phyloP scores from a whole-genome alignment of 2,888 invertebrate genomes.

The Lamproptera curius region DNA sequence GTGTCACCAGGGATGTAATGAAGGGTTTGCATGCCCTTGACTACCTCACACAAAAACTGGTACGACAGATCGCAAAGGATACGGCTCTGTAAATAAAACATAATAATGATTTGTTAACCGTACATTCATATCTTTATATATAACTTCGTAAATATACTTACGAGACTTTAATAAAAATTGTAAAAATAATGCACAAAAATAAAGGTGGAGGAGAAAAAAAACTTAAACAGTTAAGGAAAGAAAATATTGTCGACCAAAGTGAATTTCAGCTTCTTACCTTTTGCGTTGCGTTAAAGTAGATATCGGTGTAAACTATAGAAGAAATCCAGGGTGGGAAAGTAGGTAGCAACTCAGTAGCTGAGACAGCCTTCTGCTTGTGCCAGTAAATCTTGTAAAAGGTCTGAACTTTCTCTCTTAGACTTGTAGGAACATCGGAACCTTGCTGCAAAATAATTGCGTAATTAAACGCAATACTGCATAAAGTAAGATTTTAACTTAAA shows the following conservation, averaged over 20 bases:
- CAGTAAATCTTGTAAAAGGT: constrained; percentile 68
- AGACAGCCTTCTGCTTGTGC: constrained; percentile 60
- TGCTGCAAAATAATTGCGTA: constrained; percentile 39
- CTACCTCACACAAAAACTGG: constrained; percentile 52
- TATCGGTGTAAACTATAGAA: constrained; percentile 47
- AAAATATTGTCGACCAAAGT: too few species aligned
- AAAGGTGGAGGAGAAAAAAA: too few species aligned
- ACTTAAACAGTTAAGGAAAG: too few species aligned
- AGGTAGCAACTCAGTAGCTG: constrained; percentile 44
- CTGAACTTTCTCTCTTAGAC: constrained; percentile 51
- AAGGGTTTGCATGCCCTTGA: constrained; percentile 54
- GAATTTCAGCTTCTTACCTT: constrained; percentile 50
- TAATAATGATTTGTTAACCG: too few species aligned
- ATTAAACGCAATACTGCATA: too few species aligned
- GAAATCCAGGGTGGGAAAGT: constrained; percentile 53
- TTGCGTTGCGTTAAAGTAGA: constrained; percentile 62
- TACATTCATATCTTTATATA: too few species aligned
- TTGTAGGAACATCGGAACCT: constrained; percentile 40
- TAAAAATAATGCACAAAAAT: too few species aligned
- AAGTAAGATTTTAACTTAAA: too few species aligned
- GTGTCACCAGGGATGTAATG: constrained; percentile 61
- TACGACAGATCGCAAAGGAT: constrained; percentile 53
- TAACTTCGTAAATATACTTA: too few species aligned
- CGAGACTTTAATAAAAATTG: too few species aligned
- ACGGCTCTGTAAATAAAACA: constrained; percentile 47